phyloP scores from a whole-genome alignment of 2,888 invertebrate genomes.

The Marronus borbonicus region DNA sequence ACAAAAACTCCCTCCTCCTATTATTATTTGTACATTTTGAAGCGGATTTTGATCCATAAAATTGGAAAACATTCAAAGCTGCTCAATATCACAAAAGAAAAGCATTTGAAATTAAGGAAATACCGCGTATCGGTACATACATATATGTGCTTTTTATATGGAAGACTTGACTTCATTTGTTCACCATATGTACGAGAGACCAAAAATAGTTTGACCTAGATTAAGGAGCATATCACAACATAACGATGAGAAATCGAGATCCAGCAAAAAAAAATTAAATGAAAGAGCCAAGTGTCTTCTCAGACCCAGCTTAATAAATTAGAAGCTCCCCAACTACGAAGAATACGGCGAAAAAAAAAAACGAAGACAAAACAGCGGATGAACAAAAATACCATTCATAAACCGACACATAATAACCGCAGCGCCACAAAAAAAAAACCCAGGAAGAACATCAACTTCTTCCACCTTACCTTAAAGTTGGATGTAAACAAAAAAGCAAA shows the following conservation, averaged over 20 bases:
- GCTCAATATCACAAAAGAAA: too few relatives aligned
- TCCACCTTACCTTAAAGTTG: background rate
- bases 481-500: background rate
- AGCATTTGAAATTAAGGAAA: too few relatives aligned
- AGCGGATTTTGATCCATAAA: too few relatives aligned
- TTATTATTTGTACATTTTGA: too few relatives aligned
- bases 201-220: slow-evolving; percentile 33
- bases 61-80: too few relatives aligned
- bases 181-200: slow-evolving; percentile 17
- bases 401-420: slow-evolving; percentile 1
- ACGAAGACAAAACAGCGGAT: slow-evolving; percentile 5
- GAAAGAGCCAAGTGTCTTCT: background rate
- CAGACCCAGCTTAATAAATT: slow-evolving; percentile 21
- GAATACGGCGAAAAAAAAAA: background rate
- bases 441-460: slow-evolving; percentile 15
- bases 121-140: too few relatives aligned
- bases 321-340: slow-evolving; percentile 13
- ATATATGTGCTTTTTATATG: too few relatives aligned
- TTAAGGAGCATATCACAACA: slow-evolving; percentile 6
- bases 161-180: slow-evolving; percentile 10
- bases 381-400: slow-evolving; percentile 10
- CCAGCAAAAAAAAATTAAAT: slow-evolving; percentile 15
- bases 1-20: too few relatives aligned
- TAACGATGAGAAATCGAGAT: background rate
- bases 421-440: slow-evolving; percentile 17